These are phyloP conservation scores for Clupea harengus DNA, from an alignment of 2,113 vertebrate genomes.

Conservation along the genomic window DNA sequence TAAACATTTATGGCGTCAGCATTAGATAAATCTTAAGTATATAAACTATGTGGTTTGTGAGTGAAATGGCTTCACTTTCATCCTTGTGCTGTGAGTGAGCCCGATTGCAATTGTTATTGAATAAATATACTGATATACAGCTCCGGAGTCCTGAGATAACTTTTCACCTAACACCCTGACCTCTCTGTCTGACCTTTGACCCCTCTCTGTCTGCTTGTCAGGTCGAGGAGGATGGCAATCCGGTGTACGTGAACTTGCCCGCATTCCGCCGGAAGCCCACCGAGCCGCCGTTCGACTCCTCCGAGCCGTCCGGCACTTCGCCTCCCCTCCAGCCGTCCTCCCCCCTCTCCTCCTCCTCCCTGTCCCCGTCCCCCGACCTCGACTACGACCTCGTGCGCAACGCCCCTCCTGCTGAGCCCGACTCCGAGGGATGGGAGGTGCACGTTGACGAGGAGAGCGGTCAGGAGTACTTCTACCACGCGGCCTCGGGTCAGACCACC, in stretches of 20 bases:
- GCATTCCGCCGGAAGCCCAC: conserved; percentile 60
- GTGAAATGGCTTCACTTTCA: no score
- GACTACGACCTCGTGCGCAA: background rate
- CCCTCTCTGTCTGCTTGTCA: conserved; percentile 35
- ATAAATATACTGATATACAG: no score
- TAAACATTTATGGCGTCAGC: no score
- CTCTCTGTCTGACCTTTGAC: no score
- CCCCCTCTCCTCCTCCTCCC: fast-evolving
- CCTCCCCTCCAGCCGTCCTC: background rate
- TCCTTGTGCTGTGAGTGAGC: no score
- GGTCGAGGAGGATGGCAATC: conserved; percentile 59
- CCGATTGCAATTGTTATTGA: no score
- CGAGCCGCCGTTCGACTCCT: background rate
- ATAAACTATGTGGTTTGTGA: no score
- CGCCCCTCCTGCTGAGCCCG: conserved; percentile 28
- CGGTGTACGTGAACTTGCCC: conserved; percentile 85
- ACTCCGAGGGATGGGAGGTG: conserved; percentile 79
- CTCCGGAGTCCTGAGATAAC: no score
- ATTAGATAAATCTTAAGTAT: no score
- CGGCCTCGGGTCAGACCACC: conserved; percentile 80
- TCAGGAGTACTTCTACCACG: conserved; percentile 87
- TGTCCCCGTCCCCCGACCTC: background rate
- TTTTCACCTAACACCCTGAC: no score
- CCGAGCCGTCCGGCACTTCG: background rate
- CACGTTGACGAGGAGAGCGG: conserved; percentile 82